Evolutionary conservation across 2,113 vertebrate genomes (phyloP).

Genomic region (Limanda limanda): DNA sequence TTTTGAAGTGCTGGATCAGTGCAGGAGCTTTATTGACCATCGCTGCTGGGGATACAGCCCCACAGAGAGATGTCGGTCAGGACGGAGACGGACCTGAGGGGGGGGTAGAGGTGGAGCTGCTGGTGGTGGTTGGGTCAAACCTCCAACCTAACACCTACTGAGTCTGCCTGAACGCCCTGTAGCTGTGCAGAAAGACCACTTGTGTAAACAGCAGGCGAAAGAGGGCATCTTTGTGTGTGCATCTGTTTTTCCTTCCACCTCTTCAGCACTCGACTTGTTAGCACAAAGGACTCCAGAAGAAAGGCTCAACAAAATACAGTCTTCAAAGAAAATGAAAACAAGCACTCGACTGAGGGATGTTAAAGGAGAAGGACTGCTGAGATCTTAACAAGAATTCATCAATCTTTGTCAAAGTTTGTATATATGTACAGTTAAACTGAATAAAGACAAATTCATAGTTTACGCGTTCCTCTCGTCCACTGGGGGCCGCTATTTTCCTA

Average conservation of each 20-base stretch:
- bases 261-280: constrained; percentile 11
- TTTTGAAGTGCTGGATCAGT: constrained; percentile 70
- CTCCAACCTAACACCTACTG: constrained; percentile 44
- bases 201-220: constrained; percentile 35
- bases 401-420: too few species aligned
- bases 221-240: constrained; percentile 4
- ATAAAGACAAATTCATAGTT: too few species aligned
- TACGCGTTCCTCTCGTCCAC: too few species aligned
- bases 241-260: neutral
- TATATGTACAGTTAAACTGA: too few species aligned
- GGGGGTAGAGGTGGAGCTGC: neutral
- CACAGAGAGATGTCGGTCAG: constrained; percentile 51
- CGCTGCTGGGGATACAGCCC: constrained; percentile 63
- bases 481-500: too few species aligned
- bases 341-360: neutral
- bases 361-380: neutral
- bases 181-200: constrained; percentile 33
- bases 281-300: constrained; percentile 16
- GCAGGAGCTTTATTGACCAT: constrained; percentile 68
- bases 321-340: neutral
- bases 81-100: constrained; percentile 33
- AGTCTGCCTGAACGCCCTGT: constrained; percentile 34
- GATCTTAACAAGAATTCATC: neutral
- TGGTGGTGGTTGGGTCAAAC: constrained; percentile 35
- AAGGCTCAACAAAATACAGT: neutral